Base-by-base conservation (phyloP, 2,888 invertebrate species). In the Darwinula stevensoni region DNA sequence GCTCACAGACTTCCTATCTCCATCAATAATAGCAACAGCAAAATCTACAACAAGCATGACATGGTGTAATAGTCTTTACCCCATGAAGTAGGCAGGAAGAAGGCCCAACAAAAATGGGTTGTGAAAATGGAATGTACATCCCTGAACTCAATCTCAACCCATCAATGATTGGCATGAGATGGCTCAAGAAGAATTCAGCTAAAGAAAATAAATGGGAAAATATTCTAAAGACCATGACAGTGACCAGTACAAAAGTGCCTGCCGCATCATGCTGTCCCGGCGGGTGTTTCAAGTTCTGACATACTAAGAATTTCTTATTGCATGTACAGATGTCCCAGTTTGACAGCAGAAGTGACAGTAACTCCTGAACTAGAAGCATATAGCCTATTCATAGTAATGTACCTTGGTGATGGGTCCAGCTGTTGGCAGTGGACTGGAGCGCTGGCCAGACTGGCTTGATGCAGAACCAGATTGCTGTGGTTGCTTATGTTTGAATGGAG, bases 341-440 rank as follows among this genome's bases (percentile, higher is more conserved):
- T n/a, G n/a, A n/a, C n/a, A n/a, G n/a, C n/a, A n/a, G n/a, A n/a
- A n/a, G n/a, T n/a, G n/a, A n/a, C n/a, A n/a, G n/a, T n/a, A n/a
- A n/a, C n/a, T n/a, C n/a, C n/a, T n/a, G n/a, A n/a, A n/a, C n/a
- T n/a, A n/a, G n/a, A n/a, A n/a, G n/a, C n/a, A n/a, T n/a, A n/a
- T n/a, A n/a, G n/a, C n/a, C n/a, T 32, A 30, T 9, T 34, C 29
- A 15, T 18, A 35, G 34, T 3, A 29, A 22, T n/a, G 42, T 49
- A 91, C 91, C 84, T 88, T 91, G 37, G 75, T 84, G 55, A 91
- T 84, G 41, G 88, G 88, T 62, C 88, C 88, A 46, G 69, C 64
- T 43, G 63, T 58, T n/a, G n/a, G n/a, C 28, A 49, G 38, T n/a
- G 51, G 48, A 27, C 42, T 43, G 31, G 45, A 45, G 30, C 43